These are phyloP conservation scores for Tortrix viridana DNA, from an alignment of 2,888 invertebrate genomes.

Conservation along the genomic window DNA sequence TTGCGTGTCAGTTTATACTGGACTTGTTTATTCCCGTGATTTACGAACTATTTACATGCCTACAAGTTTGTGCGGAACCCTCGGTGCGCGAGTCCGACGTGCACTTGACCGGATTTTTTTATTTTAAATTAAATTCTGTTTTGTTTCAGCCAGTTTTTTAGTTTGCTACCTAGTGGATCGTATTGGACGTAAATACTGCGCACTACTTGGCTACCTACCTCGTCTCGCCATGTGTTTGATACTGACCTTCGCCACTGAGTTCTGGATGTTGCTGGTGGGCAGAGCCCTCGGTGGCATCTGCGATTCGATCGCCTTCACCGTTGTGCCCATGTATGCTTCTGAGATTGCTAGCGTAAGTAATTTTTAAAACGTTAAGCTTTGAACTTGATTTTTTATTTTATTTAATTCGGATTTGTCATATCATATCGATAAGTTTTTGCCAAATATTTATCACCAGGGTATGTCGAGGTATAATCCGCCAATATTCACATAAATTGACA, in stretches of 20 bases:
- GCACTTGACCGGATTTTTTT: background rate
- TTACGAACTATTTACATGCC: too few relatives aligned
- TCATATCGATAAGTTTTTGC: too few relatives aligned
- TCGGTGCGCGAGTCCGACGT: too few relatives aligned
- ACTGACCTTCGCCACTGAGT: conserved; percentile 43
- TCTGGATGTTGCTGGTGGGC: conserved; percentile 44
- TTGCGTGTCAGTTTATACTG: too few relatives aligned
- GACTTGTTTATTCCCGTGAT: too few relatives aligned
- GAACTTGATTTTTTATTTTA: background rate
- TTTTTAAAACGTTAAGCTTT: background rate
- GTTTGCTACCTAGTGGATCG: conserved; percentile 54
- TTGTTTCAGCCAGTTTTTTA: conserved; percentile 46
- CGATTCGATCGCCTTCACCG: conserved; percentile 32
- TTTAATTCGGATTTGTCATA: background rate
- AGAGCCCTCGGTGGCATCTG: conserved; percentile 28
- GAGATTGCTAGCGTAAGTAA: conserved; percentile 40
- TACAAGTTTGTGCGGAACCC: too few relatives aligned
- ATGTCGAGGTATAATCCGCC: too few relatives aligned
- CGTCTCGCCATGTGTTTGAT: conserved; percentile 52
- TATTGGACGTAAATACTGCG: conserved; percentile 51
- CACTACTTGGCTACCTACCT: conserved; percentile 56
- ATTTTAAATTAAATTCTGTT: background rate
- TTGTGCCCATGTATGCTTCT: conserved; percentile 40
- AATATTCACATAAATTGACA: too few relatives aligned
- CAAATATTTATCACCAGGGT: too few relatives aligned